Base-by-base conservation (phyloP, 2,797 vertebrate genomes). In the Tadarida brasiliensis region DNA sequence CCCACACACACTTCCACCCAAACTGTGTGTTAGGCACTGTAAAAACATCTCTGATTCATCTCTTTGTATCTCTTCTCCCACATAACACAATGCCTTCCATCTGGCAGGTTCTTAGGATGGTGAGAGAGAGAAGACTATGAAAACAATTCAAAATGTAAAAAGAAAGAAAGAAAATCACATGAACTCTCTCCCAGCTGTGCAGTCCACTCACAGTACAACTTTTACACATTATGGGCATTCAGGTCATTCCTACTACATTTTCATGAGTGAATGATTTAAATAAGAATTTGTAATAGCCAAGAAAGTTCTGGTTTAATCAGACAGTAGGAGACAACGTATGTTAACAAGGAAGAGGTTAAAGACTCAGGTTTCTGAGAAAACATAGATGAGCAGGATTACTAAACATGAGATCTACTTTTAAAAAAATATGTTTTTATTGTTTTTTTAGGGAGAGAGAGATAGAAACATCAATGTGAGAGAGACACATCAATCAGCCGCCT, bases 281-380 rank as follows among this genome's bases (percentile, higher is more conserved):
- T 68, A 74, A 74, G 11, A 94, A 47, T 73, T 67, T 95, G 80
- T 87, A 77, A 65, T 30, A 87, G 59, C 54, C 54, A 20, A 89
- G 86, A 76, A 89, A 76, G 76, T 26, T 78, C 59, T 26, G 11
- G 22, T 65, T 93, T 88, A 87, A 82, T 71, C 35, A 93, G 28
- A 93, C 17, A 84, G 80, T 4, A 61, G 30, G 51, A 70, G 9
- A 70, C 77, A 83, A 57, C 73, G 74, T 86, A 74, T 19, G 20
- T 26, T 54, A 84, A 59, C 15, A 94, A 86, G 19, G 68, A 94
- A 82, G 33, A 54, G 10, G 22, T n/a, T 20, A 67, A 95, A 90
- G 26, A 11, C 19, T 44, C 35, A 92, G 57, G 11, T 89, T 83
- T 77, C 80, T 65, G 17, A 35, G 35, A 49, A 81, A 77, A 95